Percentiles rank a stretch among this genome's conserved stretches.
phyloP scores from a whole-genome alignment of 2,888 invertebrate species.

The Stenichneumon culpator region DNA sequence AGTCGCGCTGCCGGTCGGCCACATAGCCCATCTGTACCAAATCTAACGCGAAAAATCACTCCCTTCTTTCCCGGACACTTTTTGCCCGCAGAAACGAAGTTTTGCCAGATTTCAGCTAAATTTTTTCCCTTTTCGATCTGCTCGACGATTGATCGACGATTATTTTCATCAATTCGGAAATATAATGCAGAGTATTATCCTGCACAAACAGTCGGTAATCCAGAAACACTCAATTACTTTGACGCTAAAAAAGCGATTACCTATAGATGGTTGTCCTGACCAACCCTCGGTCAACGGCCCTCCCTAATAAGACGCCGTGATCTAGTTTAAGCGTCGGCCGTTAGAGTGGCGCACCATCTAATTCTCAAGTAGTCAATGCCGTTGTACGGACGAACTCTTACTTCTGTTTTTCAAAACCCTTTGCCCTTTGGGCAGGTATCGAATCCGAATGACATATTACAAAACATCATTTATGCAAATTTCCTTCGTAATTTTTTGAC shows the following conservation, averaged over 20 bases:
- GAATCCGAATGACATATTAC: neutral
- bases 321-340: constrained; percentile 79
- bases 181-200: neutral
- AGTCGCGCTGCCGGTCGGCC: constrained; percentile 73
- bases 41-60: constrained; percentile 66
- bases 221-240: constrained; percentile 62
- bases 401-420: neutral
- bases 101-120: neutral
- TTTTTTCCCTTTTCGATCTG: neutral
- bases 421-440: neutral
- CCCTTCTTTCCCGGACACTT: constrained; percentile 36
- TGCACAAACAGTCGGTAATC: constrained; percentile 62
- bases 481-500: neutral
- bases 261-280: constrained; percentile 53
- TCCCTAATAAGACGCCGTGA: constrained; percentile 60
- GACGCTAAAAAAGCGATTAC: constrained; percentile 53
- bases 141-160: neutral
- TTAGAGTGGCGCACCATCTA: constrained; percentile 79
- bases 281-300: constrained; percentile 57
- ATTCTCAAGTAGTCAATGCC: constrained; percentile 70
- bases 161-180: neutral
- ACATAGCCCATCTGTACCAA: constrained; percentile 60
- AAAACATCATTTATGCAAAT: neutral
- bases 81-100: constrained; percentile 10
- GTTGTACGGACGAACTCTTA: neutral